Conservation (phyloP, 2,113 vertebrate genomes). For the Vicugna pacos region DNA sequence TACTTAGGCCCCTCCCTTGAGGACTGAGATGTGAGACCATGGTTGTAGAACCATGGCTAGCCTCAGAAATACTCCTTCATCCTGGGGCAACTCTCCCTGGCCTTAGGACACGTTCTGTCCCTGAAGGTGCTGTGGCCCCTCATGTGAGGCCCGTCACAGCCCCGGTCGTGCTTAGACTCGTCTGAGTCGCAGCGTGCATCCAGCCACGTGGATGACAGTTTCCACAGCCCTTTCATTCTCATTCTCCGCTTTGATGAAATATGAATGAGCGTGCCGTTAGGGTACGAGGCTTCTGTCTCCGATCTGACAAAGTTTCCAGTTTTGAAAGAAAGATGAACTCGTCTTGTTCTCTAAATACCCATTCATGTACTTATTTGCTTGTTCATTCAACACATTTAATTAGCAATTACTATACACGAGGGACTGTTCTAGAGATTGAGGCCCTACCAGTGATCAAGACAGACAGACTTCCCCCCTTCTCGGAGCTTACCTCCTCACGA, state of each 20-base stretch:
- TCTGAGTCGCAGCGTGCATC: background rate
- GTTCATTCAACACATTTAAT: background rate
- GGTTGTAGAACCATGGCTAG: background rate
- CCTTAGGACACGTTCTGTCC: background rate
- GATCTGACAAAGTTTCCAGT: background rate
- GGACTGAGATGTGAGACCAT: background rate
- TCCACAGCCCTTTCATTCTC: background rate
- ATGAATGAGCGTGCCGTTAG: background rate
- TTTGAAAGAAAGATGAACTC: constrained; percentile 17
- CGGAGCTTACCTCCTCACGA: background rate
- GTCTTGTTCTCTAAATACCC: constrained; percentile 48
- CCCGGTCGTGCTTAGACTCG: background rate
- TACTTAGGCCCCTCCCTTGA: background rate
- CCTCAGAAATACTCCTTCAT: background rate
- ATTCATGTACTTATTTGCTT: constrained; percentile 5
- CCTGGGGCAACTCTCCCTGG: background rate
- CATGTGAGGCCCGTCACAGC: background rate
- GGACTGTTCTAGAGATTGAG: background rate
- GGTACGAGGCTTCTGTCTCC: background rate
- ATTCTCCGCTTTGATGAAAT: background rate
- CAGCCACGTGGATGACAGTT: background rate
- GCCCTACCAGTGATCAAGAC: background rate
- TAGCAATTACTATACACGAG: background rate
- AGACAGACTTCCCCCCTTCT: background rate
- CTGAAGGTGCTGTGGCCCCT: background rate